Base-by-base conservation (phyloP, 2,888 invertebrate species). In the Netelia melanura region DNA sequence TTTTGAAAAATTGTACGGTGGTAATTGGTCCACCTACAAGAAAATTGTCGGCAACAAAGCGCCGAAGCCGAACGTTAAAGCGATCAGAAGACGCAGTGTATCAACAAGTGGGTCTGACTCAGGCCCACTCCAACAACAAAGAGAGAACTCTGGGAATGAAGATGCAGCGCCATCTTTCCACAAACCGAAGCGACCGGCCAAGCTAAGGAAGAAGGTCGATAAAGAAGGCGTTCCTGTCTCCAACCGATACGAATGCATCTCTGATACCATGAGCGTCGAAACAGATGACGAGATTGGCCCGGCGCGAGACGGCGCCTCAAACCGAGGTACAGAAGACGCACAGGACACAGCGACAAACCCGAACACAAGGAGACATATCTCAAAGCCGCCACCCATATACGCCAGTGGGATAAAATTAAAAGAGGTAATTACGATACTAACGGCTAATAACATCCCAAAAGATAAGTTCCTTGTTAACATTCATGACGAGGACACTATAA, bases 321-420 rank as follows among this genome's bases (percentile, higher is more conserved):
- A 10, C 0, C 23, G 25, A 62, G 10, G 1, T 8, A 62, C 30
- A 3, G 10, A 38, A 10, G 62, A 21, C 2, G 2, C 25, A 3
- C 8, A 14, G 62, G 23, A 30, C 0, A 62, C 11, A 3, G 2
- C 30, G 62, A 14, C 23, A 62, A 62, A 21, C 62, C 0, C 25
- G 30, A 30, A 0, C 5, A 30, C 2, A 25, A 62, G 2, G 14
- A 1, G 25, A 25, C 62, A 62, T 14, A 23, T 1, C 0, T 5
- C 30, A 23, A 62, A 62, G 10, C 30, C 62, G 2, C 62, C 62
- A 38, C 62, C 62, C 14, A 62, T 62, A 21, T 62, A 62, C 14
- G 62, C 62, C 14, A 62, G 3, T 3, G 62, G 62, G 9, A 1
- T 62, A 30, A n/a, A 11, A 52, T 5, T 8, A 2, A 62, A 62